Evolutionary conservation across 2,113 vertebrate species (phyloP), one percentile per base, ranked within the genome.

Genomic region (Cairina moschata): DNA sequence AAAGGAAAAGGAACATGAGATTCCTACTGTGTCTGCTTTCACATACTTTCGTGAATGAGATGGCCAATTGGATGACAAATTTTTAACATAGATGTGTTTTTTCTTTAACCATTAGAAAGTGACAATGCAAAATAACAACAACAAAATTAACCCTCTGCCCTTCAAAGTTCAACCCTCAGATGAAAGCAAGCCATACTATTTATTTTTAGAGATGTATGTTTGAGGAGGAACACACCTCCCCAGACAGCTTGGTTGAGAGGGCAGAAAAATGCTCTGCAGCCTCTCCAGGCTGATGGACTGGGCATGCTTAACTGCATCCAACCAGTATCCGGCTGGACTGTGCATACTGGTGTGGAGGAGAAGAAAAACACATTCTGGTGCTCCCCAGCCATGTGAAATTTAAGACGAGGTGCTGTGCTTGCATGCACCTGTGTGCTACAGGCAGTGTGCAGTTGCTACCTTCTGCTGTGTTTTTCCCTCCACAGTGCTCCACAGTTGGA

Each of bases 1-100:
- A 36, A 98, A 89, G 68, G 62, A 95, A 28, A 88, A n/a, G n/a
- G 97, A 97, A 25, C 50, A 96, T 0, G 98, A 98, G 94, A 98
- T 98, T 66, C 94, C 98, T 36, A 97, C 98, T 1, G 95, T 98
- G 77, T 95, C 87, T 79, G 95, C 54, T 42, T 42, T 81, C 0
- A 7, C 83, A 4, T 81, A 59, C 68, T 96, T 87, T 34, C 55
- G 83, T 22, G 54, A 97, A 56, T 98, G 90, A 97, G 74, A 79
- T 6, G 40, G 60, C 58, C 17, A 0, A 71, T 60, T 67, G 50
- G 79, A 90, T 74, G 23, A 50, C 36, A 11, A 23, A 5, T 54
- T 88, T 73, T 73, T 44, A 90, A 63, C 18, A 17, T 5, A 32
- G 17, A 84, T 75, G 29, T 58, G 38, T 65, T 21, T 71, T 66